Conservation (phyloP, 1,140 invertebrate species). For the Rhagoletis pomonella region DNA sequence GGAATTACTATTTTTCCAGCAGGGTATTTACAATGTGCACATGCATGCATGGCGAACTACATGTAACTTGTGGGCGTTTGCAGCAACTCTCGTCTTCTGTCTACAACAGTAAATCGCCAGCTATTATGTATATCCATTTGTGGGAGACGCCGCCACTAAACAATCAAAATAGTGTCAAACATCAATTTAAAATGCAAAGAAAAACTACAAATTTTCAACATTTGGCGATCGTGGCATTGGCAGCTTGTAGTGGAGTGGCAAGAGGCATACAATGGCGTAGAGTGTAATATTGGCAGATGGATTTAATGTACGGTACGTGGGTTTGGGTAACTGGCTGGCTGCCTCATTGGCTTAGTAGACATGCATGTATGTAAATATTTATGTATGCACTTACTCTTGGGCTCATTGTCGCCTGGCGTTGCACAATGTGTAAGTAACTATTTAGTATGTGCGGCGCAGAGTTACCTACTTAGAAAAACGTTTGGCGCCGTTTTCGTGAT, state of each 20-base stretch:
- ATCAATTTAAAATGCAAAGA: slow-evolving; percentile 34
- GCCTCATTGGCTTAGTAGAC: neutral
- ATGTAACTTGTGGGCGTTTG: neutral
- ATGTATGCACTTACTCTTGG: slow-evolving; percentile 26
- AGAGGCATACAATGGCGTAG: neutral
- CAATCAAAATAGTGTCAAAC: slow-evolving; percentile 48
- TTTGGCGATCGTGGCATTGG: neutral
- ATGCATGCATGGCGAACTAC: neutral
- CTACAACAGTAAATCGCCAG: neutral
- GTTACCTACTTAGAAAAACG: slow-evolving; percentile 7
- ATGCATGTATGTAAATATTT: neutral
- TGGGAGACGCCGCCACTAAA: neutral
- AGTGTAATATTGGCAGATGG: slow-evolving; percentile 27
- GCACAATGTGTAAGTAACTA: neutral
- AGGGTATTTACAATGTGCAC: neutral
- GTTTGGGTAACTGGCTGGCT: neutral
- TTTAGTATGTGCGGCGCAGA: no score
- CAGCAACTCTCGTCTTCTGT: neutral
- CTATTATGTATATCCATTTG: slow-evolving; percentile 5
- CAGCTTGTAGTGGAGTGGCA: neutral
- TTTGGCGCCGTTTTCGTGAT: neutral
- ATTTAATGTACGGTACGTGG: neutral
- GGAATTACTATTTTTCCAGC: neutral
- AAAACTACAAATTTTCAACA: neutral
- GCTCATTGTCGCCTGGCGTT: neutral